phyloP scores from a whole-genome alignment of 2,113 vertebrate species.

The Tapirus terrestris region DNA sequence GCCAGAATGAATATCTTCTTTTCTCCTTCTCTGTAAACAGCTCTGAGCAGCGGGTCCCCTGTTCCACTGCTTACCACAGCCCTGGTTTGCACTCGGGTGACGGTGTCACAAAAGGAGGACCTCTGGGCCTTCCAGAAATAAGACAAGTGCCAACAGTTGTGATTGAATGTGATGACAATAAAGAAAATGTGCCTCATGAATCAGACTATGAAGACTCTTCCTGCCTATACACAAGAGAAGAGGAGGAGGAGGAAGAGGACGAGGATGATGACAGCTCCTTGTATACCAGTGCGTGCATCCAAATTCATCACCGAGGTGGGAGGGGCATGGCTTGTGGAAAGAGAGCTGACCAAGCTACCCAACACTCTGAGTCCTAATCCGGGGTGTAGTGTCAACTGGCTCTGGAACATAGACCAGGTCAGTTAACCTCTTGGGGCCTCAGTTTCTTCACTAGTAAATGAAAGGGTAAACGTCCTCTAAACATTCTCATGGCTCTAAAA shows the following conservation, averaged over 20 bases:
- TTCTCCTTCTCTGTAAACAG: conserved; percentile 61
- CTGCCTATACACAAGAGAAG: conserved; percentile 95
- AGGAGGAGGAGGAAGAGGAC: conserved; percentile 94
- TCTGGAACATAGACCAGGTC: not conserved
- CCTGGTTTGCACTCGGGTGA: conserved; percentile 92
- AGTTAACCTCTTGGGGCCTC: not conserved
- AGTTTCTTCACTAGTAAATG: not conserved
- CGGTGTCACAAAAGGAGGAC: conserved; percentile 87
- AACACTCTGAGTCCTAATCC: rapidly evolving
- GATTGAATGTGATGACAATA: conserved; percentile 97
- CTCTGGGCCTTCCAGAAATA: conserved; percentile 91
- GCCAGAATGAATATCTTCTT: not conserved
- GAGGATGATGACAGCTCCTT: conserved; percentile 92
- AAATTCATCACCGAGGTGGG: rapidly evolving
- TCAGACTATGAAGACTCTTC: conserved; percentile 95
- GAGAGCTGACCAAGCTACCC: not conserved
- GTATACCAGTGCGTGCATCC: conserved; percentile 90
- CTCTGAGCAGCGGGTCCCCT: conserved; percentile 80
- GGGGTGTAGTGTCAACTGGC: not conserved
- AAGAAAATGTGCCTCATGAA: conserved; percentile 98
- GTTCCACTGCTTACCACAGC: conserved; percentile 86
- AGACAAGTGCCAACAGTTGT: conserved; percentile 96
- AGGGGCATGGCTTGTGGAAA: rapidly evolving
- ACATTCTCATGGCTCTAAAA: not conserved
- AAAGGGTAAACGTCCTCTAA: not conserved